Evolutionary conservation across 2,113 vertebrate species (phyloP).

Genomic region (Toxostoma redivivum): DNA sequence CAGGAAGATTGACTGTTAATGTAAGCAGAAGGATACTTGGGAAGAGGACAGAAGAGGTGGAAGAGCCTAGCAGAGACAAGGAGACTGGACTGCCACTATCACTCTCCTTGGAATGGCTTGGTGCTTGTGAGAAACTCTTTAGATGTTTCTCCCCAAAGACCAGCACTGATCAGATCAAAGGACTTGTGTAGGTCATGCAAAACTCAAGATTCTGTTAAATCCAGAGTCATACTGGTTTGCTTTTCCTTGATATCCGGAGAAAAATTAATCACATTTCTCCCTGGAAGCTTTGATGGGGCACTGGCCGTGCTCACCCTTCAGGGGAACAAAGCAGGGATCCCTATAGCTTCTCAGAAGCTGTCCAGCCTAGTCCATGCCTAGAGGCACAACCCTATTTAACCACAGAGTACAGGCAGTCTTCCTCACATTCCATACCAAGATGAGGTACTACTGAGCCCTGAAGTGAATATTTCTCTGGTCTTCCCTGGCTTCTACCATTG

Average conservation of each 20-base stretch:
- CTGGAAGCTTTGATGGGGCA: background rate
- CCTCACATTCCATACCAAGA: background rate
- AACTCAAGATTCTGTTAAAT: background rate
- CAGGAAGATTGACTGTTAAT: background rate
- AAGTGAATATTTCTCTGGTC: background rate
- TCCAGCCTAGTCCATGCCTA: background rate
- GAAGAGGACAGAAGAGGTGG: background rate
- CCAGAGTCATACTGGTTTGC: background rate
- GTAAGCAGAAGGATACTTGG: background rate
- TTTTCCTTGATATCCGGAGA: background rate
- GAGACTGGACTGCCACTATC: background rate
- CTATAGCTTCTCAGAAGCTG: background rate
- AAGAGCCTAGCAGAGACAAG: background rate
- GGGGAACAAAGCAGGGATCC: background rate
- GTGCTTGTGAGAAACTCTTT: background rate
- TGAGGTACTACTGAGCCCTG: background rate
- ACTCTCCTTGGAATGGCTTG: rapidly evolving
- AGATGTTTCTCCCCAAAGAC: background rate
- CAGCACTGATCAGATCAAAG: background rate
- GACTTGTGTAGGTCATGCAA: background rate
- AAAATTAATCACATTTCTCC: background rate
- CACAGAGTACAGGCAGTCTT: background rate
- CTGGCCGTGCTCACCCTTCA: background rate
- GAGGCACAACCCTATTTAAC: background rate
- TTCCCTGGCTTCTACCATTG: background rate